Conservation (phyloP, 2,113 vertebrate species). For the Turnix velox region DNA sequence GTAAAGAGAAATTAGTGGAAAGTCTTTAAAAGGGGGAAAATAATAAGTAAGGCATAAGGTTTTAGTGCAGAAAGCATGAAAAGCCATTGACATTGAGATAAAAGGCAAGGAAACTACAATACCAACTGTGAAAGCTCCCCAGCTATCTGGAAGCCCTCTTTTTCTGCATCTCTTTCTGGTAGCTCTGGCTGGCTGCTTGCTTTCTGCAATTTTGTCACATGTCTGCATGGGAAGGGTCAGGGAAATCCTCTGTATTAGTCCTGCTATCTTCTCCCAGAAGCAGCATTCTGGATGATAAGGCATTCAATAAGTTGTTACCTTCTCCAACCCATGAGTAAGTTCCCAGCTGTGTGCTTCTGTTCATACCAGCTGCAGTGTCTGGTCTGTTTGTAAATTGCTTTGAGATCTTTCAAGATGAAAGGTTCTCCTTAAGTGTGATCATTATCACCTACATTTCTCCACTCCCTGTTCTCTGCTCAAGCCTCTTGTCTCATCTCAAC, state of each 20-base stretch:
- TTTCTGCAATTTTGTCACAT: not conserved
- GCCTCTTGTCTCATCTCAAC: not conserved
- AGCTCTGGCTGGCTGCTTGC: not conserved
- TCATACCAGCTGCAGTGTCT: constrained; percentile 51
- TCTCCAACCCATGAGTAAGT: not conserved
- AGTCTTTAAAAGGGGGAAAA: not conserved
- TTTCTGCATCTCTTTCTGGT: not conserved
- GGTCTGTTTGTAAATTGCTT: constrained; percentile 41
- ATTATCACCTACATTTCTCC: constrained; percentile 20
- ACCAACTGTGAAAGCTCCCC: not conserved
- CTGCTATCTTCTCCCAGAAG: not conserved
- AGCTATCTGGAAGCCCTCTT: not conserved
- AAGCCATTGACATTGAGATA: not conserved
- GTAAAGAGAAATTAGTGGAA: not conserved
- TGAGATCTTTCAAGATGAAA: constrained; percentile 48
- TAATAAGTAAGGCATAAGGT: not conserved
- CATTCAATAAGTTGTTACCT: not conserved
- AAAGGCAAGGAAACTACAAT: not conserved
- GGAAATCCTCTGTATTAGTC: not conserved
- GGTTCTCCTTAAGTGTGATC: constrained; percentile 25
- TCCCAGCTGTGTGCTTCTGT: constrained; percentile 42
- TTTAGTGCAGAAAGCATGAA: not conserved
- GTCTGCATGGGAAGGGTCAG: not conserved
- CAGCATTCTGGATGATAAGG: not conserved
- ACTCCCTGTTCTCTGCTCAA: constrained; percentile 22